Base-by-base conservation (phyloP, 2,888 invertebrate genomes). In the Epirrhoe alternata region DNA sequence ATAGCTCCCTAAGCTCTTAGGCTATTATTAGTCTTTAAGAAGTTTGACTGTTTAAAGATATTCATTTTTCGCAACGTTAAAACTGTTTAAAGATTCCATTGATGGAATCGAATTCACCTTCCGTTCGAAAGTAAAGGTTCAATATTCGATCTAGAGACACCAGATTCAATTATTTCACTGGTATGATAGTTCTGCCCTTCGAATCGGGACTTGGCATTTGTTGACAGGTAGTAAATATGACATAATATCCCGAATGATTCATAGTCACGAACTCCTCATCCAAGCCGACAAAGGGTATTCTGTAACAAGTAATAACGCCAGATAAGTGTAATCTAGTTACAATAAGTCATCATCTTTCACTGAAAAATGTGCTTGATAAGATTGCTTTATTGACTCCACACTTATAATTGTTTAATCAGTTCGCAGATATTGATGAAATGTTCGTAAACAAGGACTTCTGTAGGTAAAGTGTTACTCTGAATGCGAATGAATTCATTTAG, bases 361-460 rank as follows among this genome's bases (percentile, higher is more conserved):
- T 45, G 51, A 63, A 65, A 42, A 71, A 65, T 64, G 55, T 54
- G 45, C 51, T 61, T 45, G 57, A 58, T 61, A 68, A 53, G 17
- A 61, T 55, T 24, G 12, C 16, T 50, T 54, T 63, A 69, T 62
- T 60, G 60, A 51, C 50, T 53, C 50, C 45, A 52, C 38, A 57
- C 60, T 60, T 54, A 64, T 14, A 53, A 50, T 45, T 56, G 17
- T 58, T 61, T 66, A 57, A 68, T 68, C 58, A 64, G 47, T 66
- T 70, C 52, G 63, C 70, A 66, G 70, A 72, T 71, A 59, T 61
- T 66, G 65, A 69, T 64, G 59, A 63, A 67, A 57, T 66, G 54
- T 61, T 61, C 61, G 42, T 65, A 55, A 47, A 58, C 60, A 50
- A 67, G 55, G 56, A 56, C 59, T 54, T 5, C 52, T 56, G 10